Conservation (phyloP, 1,140 invertebrate genomes). For the Zaprionus taronus region DNA sequence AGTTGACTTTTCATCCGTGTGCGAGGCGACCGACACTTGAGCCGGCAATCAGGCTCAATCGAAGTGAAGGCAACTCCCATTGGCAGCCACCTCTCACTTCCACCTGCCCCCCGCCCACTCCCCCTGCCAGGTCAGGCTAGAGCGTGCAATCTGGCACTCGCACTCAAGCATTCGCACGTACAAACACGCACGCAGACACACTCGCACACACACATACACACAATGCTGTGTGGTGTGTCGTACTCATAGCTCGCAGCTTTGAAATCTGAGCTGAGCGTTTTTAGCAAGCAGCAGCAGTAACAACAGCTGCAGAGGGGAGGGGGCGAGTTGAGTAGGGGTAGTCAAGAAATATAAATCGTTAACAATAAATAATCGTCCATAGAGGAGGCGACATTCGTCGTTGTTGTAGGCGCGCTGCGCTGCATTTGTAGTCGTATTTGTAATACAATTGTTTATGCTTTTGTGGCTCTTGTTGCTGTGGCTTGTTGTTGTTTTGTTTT, state of each 20-base stretch:
- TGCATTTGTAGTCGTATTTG: slow-evolving; percentile 81
- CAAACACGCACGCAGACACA: slow-evolving; percentile 25
- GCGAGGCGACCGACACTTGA: slow-evolving; percentile 74
- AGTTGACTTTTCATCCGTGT: slow-evolving; percentile 55
- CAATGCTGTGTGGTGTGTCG: neutral
- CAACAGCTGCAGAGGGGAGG: slow-evolving; percentile 14
- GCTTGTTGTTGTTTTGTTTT: slow-evolving; percentile 47
- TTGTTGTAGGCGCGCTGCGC: slow-evolving; percentile 58
- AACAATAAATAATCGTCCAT: slow-evolving; percentile 82
- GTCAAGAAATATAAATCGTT: slow-evolving; percentile 77
- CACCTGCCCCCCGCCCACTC: neutral
- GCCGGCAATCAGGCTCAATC: slow-evolving; percentile 80
- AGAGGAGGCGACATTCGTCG: slow-evolving; percentile 56
- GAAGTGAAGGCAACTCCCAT: slow-evolving; percentile 45
- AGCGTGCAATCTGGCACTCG: slow-evolving; percentile 70
- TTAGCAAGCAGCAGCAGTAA: slow-evolving; percentile 31
- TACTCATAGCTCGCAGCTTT: slow-evolving; percentile 40
- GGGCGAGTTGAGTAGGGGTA: slow-evolving; percentile 10
- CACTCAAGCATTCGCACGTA: slow-evolving; percentile 73
- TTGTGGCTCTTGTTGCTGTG: slow-evolving; percentile 46
- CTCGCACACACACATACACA: slow-evolving; percentile 14
- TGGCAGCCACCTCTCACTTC: neutral
- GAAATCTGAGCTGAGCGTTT: slow-evolving; percentile 62
- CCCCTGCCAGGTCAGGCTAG: neutral
- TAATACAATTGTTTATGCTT: slow-evolving; percentile 82